Base-by-base conservation (phyloP, 2,888 invertebrate species). In the Epinotia demarniana region DNA sequence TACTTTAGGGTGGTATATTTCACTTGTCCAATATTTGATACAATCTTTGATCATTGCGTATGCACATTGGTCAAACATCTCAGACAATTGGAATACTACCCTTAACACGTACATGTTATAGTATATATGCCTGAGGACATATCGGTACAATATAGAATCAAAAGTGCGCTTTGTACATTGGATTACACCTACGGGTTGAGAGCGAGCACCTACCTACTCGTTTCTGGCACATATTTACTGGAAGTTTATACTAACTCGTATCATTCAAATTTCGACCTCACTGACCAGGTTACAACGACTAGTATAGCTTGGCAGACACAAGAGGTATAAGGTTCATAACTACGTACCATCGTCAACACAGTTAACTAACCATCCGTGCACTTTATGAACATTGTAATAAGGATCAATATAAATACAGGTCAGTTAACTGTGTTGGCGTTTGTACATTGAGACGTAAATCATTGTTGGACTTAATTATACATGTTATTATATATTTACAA, bases 231-330 rank as follows among this genome's bases (percentile, higher is more conserved):
- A 69, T 58, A 3, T n/a, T 62, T 43, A 69, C 46, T 27, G 58
- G 19, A 19, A 68, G 19, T 69, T 69, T 43, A 69, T 23, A 68
- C 23, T 60, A n/a, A 58, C 43, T 46, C 11, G 5, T 9, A 67
- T 39, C 67, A 67, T 33, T 19, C 18, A 58, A 69, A 2, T 43
- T 23, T 69, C 6, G 58, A 19, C 19, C 19, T 58, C 46, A 58
- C 58, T 43, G 46, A 58, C 46, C 46, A 60, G 58, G 43, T 57
- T 60, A 69, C 58, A 60, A 46, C 69, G 69, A 69, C 60, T 69
- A 69, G 60, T 58, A 58, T 46, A 69, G 18, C n/a, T 46, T 60
- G 58, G 69, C 58, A 69, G 58, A 69, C 69, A 27, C 43, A 58
- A n/a, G 58, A 69, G 60, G 58, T 58, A 57, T 33, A 33, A 67